Percentiles rank a stretch among this genome's conserved stretches.
Conservation (phyloP, 2,888 invertebrate genomes). For the Microctonus brassicae region DNA sequence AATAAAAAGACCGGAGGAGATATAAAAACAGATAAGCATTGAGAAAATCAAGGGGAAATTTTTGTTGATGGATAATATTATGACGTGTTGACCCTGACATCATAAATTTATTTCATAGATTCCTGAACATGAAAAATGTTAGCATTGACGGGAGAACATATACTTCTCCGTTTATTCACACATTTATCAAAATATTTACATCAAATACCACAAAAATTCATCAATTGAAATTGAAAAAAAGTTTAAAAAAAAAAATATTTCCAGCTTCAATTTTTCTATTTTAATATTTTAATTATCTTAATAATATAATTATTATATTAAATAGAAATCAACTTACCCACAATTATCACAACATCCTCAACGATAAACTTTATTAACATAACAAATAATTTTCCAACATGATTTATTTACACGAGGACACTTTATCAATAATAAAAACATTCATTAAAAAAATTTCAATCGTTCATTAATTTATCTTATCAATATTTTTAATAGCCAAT, state of each 20-base stretch:
- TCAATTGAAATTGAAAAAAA: background rate
- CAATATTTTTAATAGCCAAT: background rate
- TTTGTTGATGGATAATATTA: background rate
- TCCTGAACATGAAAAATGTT: background rate
- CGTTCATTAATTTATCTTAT: too few species aligned
- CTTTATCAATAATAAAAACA: background rate
- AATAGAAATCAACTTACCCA: background rate
- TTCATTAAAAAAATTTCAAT: too few species aligned
- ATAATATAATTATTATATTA: too few species aligned
- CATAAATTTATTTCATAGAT: background rate
- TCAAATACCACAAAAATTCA: background rate
- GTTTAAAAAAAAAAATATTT: too few species aligned
- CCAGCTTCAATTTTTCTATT: too few species aligned
- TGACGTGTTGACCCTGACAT: background rate
- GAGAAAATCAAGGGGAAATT: background rate
- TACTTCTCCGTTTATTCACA: background rate
- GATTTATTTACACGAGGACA: background rate
- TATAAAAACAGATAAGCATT: background rate
- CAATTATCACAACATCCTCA: background rate
- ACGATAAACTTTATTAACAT: background rate
- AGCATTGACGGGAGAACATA: background rate
- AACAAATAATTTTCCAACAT: background rate
- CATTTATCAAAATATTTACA: background rate
- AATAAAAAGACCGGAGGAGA: background rate
- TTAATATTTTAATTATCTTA: too few species aligned